A percentile compares a stretch with the other conserved stretches of the same genome.
phyloP scores from a whole-genome alignment of 2,113 vertebrate species.

The Neomonachus schauinslandi region DNA sequence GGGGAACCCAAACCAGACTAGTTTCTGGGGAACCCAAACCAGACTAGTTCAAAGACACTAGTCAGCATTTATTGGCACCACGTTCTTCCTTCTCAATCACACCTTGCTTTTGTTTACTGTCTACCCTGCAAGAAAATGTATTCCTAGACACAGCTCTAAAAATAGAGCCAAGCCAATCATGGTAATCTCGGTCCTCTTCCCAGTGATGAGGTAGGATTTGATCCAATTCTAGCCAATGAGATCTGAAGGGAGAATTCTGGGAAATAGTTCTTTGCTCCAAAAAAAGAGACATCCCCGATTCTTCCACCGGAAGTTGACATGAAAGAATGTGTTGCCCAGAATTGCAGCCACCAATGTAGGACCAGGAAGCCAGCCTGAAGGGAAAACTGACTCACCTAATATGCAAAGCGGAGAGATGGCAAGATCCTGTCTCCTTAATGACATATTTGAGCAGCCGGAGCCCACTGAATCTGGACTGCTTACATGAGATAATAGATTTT shows the following conservation, averaged over 20 bases:
- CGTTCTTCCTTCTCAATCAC: background rate
- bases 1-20: background rate
- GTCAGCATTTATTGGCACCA: background rate
- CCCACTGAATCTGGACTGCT: background rate
- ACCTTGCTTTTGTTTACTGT: background rate
- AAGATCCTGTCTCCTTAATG: background rate
- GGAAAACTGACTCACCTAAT: background rate
- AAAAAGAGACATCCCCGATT: background rate
- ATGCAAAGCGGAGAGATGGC: background rate
- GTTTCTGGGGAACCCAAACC: background rate
- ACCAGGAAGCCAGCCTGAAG: background rate
- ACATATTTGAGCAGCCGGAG: background rate
- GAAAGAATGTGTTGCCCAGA: background rate
- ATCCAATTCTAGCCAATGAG: background rate
- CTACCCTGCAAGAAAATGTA: background rate
- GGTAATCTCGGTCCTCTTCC: background rate
- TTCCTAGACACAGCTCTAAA: background rate
- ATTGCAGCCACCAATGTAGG: background rate
- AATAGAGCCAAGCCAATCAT: background rate
- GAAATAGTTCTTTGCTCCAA: background rate
- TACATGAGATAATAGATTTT: background rate
- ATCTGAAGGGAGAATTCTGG: background rate
- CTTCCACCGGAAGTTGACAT: background rate
- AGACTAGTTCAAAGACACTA: background rate
- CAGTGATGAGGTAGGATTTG: background rate